Evolutionary conservation across 2,888 invertebrate genomes (phyloP), one percentile per base, ranked within the genome.

Genomic region (Branchinecta sandiegonensis): DNA sequence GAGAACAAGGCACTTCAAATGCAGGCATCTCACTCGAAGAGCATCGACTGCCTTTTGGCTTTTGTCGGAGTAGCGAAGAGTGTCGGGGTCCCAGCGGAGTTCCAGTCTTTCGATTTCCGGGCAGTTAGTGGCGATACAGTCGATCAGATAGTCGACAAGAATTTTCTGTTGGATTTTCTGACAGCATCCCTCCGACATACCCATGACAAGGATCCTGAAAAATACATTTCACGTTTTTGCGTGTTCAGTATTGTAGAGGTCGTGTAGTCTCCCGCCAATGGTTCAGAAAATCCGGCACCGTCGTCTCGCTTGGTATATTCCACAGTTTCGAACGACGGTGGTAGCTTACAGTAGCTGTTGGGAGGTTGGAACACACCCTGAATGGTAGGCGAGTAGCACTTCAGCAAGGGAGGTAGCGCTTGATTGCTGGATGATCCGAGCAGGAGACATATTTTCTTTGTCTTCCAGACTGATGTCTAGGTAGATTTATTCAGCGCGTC

Each of bases 21-120:
- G 90, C 1, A 94, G 83, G 75, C 97, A 97, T 76, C 93, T 93
- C 65, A 99, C 91, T 65, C 99, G 86, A 71, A 99, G 82, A 66
- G 95, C 89, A 78, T 99, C 99, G 73, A 99, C 96, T 65, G 97
- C 97, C 78, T 99, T 99, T 79, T 96, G 96, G 76, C 96, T 96
- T 80, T 99, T 99, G 79, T 99, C 99, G 56, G 96, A 97, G 80
- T 96, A 99, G 68, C 99, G 84, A 50, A 99, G 83, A 76, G 97
- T 97, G 75, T 96, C 96, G 0, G 97, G 96, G 79, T 99, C 99
- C 99, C 99, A 99, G 74, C 91, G 86, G 46, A 99, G 81, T 78
- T 99, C 99, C 69, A 99, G 79, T 1, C 99, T 84, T 78, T 95
- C 93, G 74, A 99, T 78, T 74, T 86, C 85, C 0, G 86, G 85